Conservation (phyloP, 2,888 invertebrate genomes). For the Dasysyrphus tricinctus region DNA sequence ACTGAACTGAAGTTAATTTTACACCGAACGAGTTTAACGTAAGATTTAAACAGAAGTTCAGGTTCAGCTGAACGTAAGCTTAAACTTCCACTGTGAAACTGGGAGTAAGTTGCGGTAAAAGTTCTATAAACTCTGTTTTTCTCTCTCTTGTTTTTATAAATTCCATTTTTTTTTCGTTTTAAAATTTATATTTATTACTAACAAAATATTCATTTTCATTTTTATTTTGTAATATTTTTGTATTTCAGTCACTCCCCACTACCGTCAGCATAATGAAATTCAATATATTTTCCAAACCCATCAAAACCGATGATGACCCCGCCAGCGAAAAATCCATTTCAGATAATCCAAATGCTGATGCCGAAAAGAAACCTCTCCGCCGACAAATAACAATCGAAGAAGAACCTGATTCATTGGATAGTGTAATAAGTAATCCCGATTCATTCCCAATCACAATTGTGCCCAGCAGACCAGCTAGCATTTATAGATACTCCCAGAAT, state of each 20-base stretch:
- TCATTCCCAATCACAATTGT: slow-evolving; percentile 83
- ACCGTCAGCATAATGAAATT: slow-evolving; percentile 74
- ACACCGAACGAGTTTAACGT: too few species aligned
- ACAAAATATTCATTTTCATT: too few species aligned
- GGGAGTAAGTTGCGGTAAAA: too few species aligned
- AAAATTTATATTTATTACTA: too few species aligned
- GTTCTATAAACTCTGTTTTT: too few species aligned
- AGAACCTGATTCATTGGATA: slow-evolving; percentile 83
- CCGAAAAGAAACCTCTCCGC: slow-evolving; percentile 64
- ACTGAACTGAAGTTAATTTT: too few species aligned
- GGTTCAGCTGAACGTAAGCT: too few species aligned
- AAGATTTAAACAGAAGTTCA: too few species aligned
- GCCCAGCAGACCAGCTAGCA: slow-evolving; percentile 81
- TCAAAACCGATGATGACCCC: slow-evolving; percentile 52
- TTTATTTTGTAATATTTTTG: not conserved
- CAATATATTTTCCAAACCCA: slow-evolving; percentile 72
- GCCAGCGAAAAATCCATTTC: slow-evolving; percentile 46
- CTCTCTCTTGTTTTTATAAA: too few species aligned
- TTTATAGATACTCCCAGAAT: slow-evolving; percentile 79
- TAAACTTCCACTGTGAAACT: too few species aligned
- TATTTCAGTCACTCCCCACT: not conserved
- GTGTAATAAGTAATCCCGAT: slow-evolving; percentile 82
- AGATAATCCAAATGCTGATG: slow-evolving; percentile 53
- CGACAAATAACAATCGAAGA: slow-evolving; percentile 81
- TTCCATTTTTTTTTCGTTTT: too few species aligned